Conservation (phyloP, 2,113 vertebrate genomes). For the Turnix velox region DNA sequence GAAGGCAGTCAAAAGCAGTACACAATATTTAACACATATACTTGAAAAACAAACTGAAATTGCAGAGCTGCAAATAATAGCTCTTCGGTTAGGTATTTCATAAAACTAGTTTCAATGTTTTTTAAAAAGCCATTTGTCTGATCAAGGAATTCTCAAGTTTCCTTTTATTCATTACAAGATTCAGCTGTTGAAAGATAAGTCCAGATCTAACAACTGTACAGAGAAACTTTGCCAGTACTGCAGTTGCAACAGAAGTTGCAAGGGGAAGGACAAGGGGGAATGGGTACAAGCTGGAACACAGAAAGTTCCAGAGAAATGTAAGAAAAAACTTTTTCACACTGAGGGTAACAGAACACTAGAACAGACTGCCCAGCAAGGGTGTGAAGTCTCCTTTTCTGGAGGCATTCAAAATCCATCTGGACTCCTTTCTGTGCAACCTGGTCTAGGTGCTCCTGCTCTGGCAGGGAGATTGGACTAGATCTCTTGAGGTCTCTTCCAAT, state of each 20-base stretch:
- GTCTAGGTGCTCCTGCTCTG: too few relatives aligned
- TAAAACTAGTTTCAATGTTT: neutral
- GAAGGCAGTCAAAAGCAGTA: neutral
- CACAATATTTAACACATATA: neutral
- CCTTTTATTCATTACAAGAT: neutral
- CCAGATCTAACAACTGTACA: neutral
- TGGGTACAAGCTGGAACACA: too few relatives aligned
- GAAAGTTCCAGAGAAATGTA: too few relatives aligned
- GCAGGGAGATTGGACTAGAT: too few relatives aligned
- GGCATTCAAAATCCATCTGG: too few relatives aligned
- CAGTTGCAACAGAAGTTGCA: neutral
- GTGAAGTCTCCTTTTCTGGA: too few relatives aligned
- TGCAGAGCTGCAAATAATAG: neutral
- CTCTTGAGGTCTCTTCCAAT: too few relatives aligned
- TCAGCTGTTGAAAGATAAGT: neutral
- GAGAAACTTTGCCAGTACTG: neutral
- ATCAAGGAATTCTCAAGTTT: neutral
- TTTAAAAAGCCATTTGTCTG: neutral
- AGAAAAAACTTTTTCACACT: too few relatives aligned
- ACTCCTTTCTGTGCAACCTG: too few relatives aligned
- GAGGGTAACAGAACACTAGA: too few relatives aligned
- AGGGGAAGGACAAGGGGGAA: too few relatives aligned
- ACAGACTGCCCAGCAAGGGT: too few relatives aligned
- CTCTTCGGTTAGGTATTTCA: neutral
- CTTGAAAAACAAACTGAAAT: neutral